These are phyloP conservation scores for Elysia crispata DNA, from an alignment of 2,888 invertebrate genomes.

Conservation along the genomic window DNA sequence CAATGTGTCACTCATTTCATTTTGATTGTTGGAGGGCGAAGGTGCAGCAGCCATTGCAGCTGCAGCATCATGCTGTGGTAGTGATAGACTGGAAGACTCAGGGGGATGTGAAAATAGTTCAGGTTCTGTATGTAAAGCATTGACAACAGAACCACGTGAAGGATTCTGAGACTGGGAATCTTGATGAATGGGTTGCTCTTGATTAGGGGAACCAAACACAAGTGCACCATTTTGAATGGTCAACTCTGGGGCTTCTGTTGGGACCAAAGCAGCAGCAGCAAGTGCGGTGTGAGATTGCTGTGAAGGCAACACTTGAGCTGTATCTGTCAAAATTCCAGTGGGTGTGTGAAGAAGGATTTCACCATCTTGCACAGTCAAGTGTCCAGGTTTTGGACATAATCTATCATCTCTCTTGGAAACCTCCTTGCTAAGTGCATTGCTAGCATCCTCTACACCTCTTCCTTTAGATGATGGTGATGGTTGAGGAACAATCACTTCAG, in stretches of 20 bases:
- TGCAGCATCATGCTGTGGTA: background rate
- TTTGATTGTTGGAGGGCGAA: background rate
- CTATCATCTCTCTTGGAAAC: background rate
- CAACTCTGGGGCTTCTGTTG: no score
- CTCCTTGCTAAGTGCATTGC: slow-evolving; percentile 20
- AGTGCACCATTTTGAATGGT: no score
- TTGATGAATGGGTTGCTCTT: no score
- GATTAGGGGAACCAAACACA: no score
- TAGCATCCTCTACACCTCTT: slow-evolving; percentile 1
- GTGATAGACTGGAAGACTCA: no score
- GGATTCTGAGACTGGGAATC: no score
- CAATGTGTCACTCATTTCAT: background rate
- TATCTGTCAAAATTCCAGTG: slow-evolving; percentile 9
- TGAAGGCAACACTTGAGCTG: background rate
- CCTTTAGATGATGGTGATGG: no score
- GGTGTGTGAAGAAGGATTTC: slow-evolving; percentile 38
- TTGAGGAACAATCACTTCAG: no score
- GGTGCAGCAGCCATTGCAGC: background rate
- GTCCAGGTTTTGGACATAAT: slow-evolving; percentile 19
- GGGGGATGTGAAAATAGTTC: no score
- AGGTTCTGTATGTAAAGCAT: background rate
- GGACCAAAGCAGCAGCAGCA: no score
- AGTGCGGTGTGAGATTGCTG: no score
- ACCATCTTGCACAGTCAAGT: slow-evolving; percentile 36
- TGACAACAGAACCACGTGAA: background rate